A percentile compares a stretch with the other conserved stretches of the same genome.
phyloP scores from a whole-genome alignment of 2,113 vertebrate genomes.

The Prolemur simus region DNA sequence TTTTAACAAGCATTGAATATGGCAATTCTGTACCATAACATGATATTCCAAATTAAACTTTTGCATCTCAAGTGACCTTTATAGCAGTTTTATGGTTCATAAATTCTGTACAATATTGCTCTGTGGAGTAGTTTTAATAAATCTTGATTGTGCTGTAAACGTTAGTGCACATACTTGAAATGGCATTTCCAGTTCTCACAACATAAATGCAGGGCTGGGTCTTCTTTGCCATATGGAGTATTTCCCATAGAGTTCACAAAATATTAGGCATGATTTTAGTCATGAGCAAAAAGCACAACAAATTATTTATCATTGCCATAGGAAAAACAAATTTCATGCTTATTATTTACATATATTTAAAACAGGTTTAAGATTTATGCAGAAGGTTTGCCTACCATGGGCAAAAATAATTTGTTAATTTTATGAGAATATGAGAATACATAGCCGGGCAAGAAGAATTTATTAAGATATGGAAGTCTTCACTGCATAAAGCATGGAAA shows the following conservation, averaged over 20 bases:
- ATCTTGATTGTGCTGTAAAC: constrained; percentile 84
- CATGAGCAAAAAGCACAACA: not conserved
- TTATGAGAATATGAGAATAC: not conserved
- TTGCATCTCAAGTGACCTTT: constrained; percentile 86
- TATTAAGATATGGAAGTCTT: not conserved
- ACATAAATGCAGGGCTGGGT: constrained; percentile 61
- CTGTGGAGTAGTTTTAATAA: constrained; percentile 83
- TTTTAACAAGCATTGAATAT: constrained; percentile 82
- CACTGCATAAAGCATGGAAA: not conserved
- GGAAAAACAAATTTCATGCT: constrained; percentile 1
- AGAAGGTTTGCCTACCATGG: not conserved
- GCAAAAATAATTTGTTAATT: not conserved
- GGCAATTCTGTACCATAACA: constrained; percentile 78
- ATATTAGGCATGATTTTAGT: constrained; percentile 41
- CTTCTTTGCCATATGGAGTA: constrained; percentile 22
- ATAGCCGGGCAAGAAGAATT: not conserved
- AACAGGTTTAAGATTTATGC: not conserved
- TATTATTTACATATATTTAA: not conserved
- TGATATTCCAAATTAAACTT: constrained; percentile 86
- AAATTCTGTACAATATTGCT: constrained; percentile 83
- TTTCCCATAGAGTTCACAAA: constrained; percentile 60
- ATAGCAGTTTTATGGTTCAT: constrained; percentile 85
- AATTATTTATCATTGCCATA: not conserved
- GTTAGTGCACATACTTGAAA: constrained; percentile 74
- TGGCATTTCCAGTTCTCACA: constrained; percentile 76